These are phyloP conservation scores for Bettongia penicillata DNA, from an alignment of 2,113 vertebrate genomes.

Conservation along the genomic window DNA sequence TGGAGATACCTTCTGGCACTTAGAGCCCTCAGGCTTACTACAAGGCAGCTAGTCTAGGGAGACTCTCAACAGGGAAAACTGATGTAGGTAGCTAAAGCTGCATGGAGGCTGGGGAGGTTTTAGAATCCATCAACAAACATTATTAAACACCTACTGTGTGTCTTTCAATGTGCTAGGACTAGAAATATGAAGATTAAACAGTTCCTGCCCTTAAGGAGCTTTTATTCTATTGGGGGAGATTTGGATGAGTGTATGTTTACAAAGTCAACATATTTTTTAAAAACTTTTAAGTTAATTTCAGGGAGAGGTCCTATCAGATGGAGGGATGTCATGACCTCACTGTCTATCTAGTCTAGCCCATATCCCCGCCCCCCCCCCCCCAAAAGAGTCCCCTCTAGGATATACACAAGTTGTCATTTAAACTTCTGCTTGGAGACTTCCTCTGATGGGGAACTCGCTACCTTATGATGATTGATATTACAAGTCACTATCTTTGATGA, in stretches of 20 bases:
- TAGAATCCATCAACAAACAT: neutral
- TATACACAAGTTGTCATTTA: neutral
- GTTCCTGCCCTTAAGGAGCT: neutral
- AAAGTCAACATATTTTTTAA: neutral
- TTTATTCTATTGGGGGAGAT: neutral
- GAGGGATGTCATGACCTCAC: neutral
- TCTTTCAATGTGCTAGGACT: neutral
- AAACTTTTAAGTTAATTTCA: neutral
- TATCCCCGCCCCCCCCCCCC: no score
- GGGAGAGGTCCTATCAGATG: neutral
- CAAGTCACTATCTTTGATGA: neutral
- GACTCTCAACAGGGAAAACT: no score
- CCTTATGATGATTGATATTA: neutral
- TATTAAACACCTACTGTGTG: neutral
- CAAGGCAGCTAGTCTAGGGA: no score
- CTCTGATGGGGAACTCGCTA: neutral
- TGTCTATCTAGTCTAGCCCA: neutral
- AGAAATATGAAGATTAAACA: neutral
- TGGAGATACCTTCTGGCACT: no score
- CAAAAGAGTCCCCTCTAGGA: neutral
- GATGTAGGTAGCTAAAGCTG: no score
- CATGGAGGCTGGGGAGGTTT: no score
- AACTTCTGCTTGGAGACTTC: neutral
- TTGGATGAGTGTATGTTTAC: neutral
- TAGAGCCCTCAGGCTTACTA: no score